Evolutionary conservation across 2,888 invertebrate genomes (phyloP), one percentile per base, ranked within the genome.

Genomic region (Amphipyra berbera): DNA sequence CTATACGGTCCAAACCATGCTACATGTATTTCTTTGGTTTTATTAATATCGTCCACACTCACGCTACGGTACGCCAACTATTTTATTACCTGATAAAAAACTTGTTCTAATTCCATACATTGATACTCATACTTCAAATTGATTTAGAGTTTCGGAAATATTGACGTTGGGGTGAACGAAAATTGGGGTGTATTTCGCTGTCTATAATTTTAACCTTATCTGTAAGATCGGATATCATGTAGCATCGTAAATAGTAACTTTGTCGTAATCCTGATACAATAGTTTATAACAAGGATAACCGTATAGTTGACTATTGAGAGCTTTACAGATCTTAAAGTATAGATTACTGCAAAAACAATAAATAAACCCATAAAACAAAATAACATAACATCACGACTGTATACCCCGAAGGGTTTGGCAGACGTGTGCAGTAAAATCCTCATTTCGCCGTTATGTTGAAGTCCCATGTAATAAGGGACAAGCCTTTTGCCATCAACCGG

Each of bases 41-140:
- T 78, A 76, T 78, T 61, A 61, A 58, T 65, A 76, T 59, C 38
- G 55, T 30, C 40, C 41, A 53, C 1, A 62, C 60, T 30, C 76
- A 76, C 75, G 76, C 74, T 14, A 76, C 9, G 7, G 9, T n/a
- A 40, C 42, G 27, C 49, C 55, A 48, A 45, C 60, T 54, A 69
- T 66, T 70, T 73, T 69, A 73, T 61, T 48, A 64, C 63, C 45
- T 21, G 66, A 60, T 64, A 73, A 77, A 69, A 76, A 74, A 56
- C 54, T 52, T 61, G 63, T 63, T 66, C 64, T 57, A 53, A 63
- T 69, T 73, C 66, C 53, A 48, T 59, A 61, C 56, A 62, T 64
- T 73, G 61, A 45, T 64, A 67, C 68, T 56, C 57, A 54, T 76
- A 47, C 41, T 53, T 47, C 14, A 61, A 52, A 62, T 64, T 76